Conservation (phyloP, 2,113 vertebrate genomes). For the Equus quagga region DNA sequence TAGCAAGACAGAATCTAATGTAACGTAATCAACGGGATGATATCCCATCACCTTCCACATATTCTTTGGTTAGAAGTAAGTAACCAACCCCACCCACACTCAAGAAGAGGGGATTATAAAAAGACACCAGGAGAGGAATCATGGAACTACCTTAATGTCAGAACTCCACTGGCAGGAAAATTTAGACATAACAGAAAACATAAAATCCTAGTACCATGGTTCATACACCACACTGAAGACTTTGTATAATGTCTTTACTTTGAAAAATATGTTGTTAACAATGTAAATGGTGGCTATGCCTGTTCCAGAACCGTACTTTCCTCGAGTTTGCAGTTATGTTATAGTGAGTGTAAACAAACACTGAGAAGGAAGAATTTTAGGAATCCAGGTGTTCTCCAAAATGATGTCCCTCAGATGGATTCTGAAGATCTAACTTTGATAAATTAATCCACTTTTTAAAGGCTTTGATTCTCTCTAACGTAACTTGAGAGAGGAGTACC, state of each 20-base stretch:
- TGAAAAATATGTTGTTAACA: background rate
- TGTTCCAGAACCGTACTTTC: background rate
- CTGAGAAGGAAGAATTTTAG: background rate
- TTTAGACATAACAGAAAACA: background rate
- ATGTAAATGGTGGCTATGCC: background rate
- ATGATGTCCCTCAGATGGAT: background rate
- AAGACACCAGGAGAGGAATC: background rate
- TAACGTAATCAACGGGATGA: background rate
- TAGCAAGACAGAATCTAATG: background rate
- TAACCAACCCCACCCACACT: rapidly evolving
- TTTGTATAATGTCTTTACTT: background rate
- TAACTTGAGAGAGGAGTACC: background rate
- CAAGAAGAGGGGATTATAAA: background rate
- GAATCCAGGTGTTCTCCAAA: background rate
- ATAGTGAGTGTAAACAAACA: background rate
- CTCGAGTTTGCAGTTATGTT: background rate
- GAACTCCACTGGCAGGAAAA: background rate
- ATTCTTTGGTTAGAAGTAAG: background rate
- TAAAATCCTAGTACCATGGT: background rate
- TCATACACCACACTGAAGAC: background rate
- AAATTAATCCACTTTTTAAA: background rate
- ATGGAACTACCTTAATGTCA: background rate
- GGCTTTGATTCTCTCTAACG: background rate
- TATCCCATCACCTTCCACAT: background rate
- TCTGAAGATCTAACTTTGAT: conserved; percentile 19